Evolutionary conservation across 2,888 invertebrate species (phyloP).

Genomic region (Gymnosoma rotundatum): DNA sequence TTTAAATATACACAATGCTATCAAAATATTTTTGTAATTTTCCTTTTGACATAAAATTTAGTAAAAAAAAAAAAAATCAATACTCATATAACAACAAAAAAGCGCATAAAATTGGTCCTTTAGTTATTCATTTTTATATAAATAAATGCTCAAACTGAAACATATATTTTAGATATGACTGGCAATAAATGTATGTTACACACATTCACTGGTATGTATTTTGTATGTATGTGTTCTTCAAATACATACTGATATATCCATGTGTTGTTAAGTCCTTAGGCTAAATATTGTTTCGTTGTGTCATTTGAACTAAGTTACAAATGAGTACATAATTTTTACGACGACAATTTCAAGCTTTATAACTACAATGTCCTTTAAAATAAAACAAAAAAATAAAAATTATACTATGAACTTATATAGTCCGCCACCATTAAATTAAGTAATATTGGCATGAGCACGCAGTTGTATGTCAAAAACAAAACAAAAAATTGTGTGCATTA

Average conservation of each 20-base stretch:
- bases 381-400: not conserved
- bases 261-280: conserved; percentile 9
- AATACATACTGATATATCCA: not conserved
- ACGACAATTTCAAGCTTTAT: conserved; percentile 59
- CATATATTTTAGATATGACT: conserved; percentile 23
- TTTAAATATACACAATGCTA: not conserved
- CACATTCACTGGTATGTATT: too few relatives aligned
- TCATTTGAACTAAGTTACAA: conserved; percentile 53
- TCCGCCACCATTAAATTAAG: conserved; percentile 16
- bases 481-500: conserved; percentile 21
- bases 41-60: conserved; percentile 46
- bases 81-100: conserved; percentile 9
- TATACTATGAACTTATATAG: not conserved
- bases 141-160: conserved; percentile 43
- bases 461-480: not conserved
- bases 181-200: not conserved
- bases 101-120: conserved; percentile 41
- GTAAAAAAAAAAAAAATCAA: conserved; percentile 25
- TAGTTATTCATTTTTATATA: conserved; percentile 62
- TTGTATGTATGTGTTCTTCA: not conserved
- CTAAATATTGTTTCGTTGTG: conserved; percentile 16
- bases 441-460: conserved; percentile 17
- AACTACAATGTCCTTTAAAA: conserved; percentile 44
- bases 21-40: conserved; percentile 48
- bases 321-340: conserved; percentile 57